phyloP scores from a whole-genome alignment of 2,113 vertebrate species.

The Xyliphius kryptos region DNA sequence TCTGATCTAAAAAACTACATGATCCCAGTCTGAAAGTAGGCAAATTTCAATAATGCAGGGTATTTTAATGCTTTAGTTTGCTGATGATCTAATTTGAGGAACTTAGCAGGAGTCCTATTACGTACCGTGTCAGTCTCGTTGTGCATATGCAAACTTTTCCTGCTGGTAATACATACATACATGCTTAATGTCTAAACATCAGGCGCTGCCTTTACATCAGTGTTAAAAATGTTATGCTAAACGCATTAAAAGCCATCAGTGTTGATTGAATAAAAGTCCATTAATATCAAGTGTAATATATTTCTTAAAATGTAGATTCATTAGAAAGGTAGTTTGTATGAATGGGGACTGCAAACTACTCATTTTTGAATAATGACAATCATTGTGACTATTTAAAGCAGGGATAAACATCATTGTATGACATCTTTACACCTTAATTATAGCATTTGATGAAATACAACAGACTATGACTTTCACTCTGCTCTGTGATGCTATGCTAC shows the following conservation, averaged over 20 bases:
- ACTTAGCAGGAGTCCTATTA: background rate
- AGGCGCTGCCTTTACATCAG: conserved; percentile 25
- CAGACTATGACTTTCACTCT: conserved; percentile 4
- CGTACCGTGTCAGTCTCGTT: background rate
- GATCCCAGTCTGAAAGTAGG: background rate
- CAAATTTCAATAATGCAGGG: background rate
- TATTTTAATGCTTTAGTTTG: background rate
- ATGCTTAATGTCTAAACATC: conserved; percentile 11
- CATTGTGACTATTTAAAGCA: conserved; percentile 26
- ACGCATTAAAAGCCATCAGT: conserved; percentile 16
- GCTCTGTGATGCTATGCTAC: conserved; percentile 8
- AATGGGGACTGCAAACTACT: background rate
- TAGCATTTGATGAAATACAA: background rate
- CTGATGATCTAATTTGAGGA: background rate
- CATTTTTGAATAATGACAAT: conserved; percentile 32
- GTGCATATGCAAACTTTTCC: conserved; percentile 23
- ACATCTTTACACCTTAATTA: conserved; percentile 4
- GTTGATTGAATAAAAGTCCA: too few relatives aligned
- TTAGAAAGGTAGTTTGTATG: too few relatives aligned
- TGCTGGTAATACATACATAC: conserved; percentile 3
- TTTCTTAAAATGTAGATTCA: background rate
- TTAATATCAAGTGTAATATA: background rate
- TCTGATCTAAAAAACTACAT: background rate
- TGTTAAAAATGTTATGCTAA: background rate
- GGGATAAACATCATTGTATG: background rate